Base-by-base conservation (phyloP, 2,888 invertebrate genomes). In the Xestobium rufovillosum region DNA sequence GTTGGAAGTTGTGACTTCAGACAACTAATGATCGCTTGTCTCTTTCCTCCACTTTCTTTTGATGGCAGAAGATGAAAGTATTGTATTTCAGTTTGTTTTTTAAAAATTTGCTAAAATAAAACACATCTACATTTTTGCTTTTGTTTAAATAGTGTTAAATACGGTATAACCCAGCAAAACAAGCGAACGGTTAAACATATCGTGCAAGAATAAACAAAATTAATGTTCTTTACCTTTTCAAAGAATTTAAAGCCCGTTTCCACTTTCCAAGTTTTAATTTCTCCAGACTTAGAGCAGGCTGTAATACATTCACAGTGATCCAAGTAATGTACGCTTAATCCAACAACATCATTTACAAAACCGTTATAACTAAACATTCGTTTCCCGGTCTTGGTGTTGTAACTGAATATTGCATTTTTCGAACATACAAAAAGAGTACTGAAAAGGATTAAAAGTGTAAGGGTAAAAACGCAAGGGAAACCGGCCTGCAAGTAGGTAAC, bases 371-470 rank as follows among this genome's bases (percentile, higher is more conserved):
- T 71, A 35, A 69, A 65, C 1, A 78, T 64, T 44, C 73, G 68
- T 51, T 80, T 77, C 0, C 79, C 80, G 2, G 83, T 83, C 50
- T 68, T 66, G 1, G 75, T 70, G 49, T 74, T 80, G 53, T 75
- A 83, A 1, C 77, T 72, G 48, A 75, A 70, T 4, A 85, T 66
- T 3, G 66, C 56, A 44, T 73, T 68, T 26, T 72, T 75, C 59
- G 72, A 73, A 2, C 76, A 67, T 30, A 81, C 68, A 51, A 76
- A 77, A 6, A 83, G 47, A 43, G 62, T 70, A 50, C 83, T 83
- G 48, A 11, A 63, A 53, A 31, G 42, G 28, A 39, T 27, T 32
- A 31, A 31, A 27, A 41, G 32, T 32, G 26, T 31, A 25, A n/a
- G n/a, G n/a, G n/a, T n/a, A n/a, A n/a, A n/a, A n/a, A n/a, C n/a